These are phyloP conservation scores for Sturnira hondurensis DNA, from an alignment of 2,113 vertebrate genomes.

Conservation along the genomic window DNA sequence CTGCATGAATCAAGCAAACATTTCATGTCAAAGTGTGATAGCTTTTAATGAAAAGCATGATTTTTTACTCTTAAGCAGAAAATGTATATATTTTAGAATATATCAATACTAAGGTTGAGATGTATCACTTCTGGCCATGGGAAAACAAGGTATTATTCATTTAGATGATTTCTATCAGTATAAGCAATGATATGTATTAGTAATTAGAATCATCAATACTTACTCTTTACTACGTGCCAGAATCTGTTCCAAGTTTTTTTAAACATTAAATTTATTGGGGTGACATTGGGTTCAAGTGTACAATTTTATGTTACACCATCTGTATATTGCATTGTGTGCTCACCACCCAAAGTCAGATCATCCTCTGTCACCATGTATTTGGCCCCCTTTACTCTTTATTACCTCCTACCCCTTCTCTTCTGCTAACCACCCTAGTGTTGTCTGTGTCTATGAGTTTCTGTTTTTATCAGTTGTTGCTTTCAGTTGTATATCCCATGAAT, in stretches of 20 bases:
- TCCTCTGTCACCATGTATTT: neutral
- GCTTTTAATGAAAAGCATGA: neutral
- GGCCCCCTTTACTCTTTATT: neutral
- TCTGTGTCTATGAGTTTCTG: neutral
- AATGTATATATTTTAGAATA: neutral
- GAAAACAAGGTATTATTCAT: neutral
- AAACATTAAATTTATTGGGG: neutral
- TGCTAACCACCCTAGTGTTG: neutral
- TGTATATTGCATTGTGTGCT: neutral
- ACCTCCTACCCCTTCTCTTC: neutral
- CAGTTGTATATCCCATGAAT: neutral
- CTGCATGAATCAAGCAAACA: neutral
- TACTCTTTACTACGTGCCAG: neutral
- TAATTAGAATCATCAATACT: neutral
- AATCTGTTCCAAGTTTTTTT: neutral
- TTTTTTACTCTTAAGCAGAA: constrained; percentile 14
- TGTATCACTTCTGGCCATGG: neutral
- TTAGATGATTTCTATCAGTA: neutral
- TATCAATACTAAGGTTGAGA: neutral
- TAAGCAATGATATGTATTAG: neutral
- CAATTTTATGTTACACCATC: neutral
- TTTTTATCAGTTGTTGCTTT: neutral
- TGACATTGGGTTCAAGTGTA: neutral
- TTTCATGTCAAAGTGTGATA: constrained; percentile 20
- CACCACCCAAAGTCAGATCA: neutral